A percentile compares a stretch with the other conserved stretches of the same genome.
Evolutionary conservation across 1,140 invertebrate species (phyloP).

Genomic region (Vanessa tameamea): DNA sequence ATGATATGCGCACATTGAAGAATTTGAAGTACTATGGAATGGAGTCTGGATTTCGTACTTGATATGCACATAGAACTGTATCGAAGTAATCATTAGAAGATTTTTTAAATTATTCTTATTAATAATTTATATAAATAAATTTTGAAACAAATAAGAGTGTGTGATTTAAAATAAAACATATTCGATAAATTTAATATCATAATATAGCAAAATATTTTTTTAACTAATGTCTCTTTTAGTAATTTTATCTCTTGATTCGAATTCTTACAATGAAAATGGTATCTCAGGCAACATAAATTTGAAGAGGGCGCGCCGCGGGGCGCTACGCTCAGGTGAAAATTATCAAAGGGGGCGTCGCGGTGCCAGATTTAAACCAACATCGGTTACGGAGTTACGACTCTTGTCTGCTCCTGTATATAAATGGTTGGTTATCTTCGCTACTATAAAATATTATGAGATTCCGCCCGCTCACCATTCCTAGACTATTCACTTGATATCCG

Average conservation of each 20-base stretch:
- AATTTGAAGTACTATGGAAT: neutral
- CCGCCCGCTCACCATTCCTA: slow-evolving; percentile 36
- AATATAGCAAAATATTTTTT: neutral
- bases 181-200: neutral
- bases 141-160: too few relatives aligned
- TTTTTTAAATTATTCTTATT: too few relatives aligned
- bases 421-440: slow-evolving; percentile 45
- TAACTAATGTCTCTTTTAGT: slow-evolving; percentile 38
- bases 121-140: too few relatives aligned
- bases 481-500: slow-evolving; percentile 30
- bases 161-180: neutral
- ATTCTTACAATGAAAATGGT: slow-evolving; percentile 67
- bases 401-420: slow-evolving; percentile 46
- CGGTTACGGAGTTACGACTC: slow-evolving; percentile 50
- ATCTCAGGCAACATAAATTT: slow-evolving; percentile 72
- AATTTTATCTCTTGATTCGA: slow-evolving; percentile 42
- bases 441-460: slow-evolving; percentile 53
- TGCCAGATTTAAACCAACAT: slow-evolving; percentile 73
- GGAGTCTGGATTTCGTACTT: too few relatives aligned
- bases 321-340: slow-evolving; percentile 73
- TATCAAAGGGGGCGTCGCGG: slow-evolving; percentile 62
- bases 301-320: slow-evolving; percentile 49
- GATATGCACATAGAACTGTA: too few relatives aligned
- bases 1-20: slow-evolving; percentile 25
- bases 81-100: too few relatives aligned